Evolutionary conservation across 2,797 vertebrate species (phyloP).

Genomic region (Ptychadena robeensis): DNA sequence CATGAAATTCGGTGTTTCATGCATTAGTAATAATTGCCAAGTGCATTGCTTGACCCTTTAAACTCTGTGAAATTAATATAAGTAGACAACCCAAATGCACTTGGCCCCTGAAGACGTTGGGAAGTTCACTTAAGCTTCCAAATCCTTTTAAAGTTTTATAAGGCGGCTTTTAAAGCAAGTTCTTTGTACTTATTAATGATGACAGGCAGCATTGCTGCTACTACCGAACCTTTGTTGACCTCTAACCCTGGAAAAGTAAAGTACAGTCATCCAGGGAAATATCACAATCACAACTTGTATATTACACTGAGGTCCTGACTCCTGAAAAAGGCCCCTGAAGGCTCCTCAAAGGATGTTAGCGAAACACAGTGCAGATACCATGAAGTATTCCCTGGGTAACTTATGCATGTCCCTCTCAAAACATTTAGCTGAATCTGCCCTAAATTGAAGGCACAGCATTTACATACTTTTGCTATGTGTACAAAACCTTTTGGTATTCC

Average conservation of each 20-base stretch:
- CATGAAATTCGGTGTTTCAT: constrained; percentile 83
- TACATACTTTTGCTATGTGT: constrained; percentile 65
- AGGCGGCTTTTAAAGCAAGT: constrained; percentile 88
- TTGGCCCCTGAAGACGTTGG: constrained; percentile 79
- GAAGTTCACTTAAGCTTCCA: constrained; percentile 91
- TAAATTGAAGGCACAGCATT: constrained; percentile 29
- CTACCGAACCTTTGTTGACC: constrained; percentile 85
- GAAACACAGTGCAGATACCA: constrained; percentile 74
- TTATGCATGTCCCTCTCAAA: constrained; percentile 35
- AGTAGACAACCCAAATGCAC: constrained; percentile 88
- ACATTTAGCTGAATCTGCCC: constrained; percentile 39
- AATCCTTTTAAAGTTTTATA: constrained; percentile 95
- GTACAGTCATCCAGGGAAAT: constrained; percentile 78
- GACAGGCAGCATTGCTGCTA: constrained; percentile 82
- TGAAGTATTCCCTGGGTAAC: constrained; percentile 66
- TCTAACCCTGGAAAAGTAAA: constrained; percentile 79
- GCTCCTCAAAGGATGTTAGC: constrained; percentile 72
- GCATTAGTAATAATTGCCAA: constrained; percentile 92
- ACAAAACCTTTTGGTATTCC: not conserved
- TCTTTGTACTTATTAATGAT: constrained; percentile 85
- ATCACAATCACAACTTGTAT: constrained; percentile 79
- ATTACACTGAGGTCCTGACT: constrained; percentile 77
- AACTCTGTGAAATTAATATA: constrained; percentile 98
- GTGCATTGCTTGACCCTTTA: constrained; percentile 93
- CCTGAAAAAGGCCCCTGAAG: constrained; percentile 72